Conservation (phyloP, 2,797 vertebrate genomes). For the Gila robusta region DNA sequence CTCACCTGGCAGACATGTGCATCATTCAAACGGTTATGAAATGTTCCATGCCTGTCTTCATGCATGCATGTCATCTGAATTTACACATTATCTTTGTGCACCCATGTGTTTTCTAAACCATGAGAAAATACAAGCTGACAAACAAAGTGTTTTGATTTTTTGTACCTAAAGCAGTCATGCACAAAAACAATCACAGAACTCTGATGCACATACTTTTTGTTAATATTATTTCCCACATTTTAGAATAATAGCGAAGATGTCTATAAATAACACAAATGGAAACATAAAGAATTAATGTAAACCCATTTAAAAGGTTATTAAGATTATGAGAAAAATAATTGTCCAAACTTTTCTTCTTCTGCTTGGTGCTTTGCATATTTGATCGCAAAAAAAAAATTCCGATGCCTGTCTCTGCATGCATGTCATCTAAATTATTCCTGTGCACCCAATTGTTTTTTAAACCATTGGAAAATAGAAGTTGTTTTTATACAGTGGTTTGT, state of each 20-base stretch:
- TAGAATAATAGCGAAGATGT: too few species aligned
- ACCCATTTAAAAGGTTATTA: too few species aligned
- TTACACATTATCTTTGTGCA: not conserved
- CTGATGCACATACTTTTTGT: too few species aligned
- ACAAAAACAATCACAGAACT: too few species aligned
- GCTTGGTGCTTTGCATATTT: too few species aligned
- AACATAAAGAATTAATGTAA: too few species aligned
- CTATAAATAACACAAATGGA: too few species aligned
- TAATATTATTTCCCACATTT: too few species aligned
- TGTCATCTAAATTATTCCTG: constrained; percentile 2
- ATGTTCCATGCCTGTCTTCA: not conserved
- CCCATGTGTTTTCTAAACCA: not conserved
- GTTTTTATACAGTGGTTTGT: not conserved
- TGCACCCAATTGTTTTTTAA: not conserved
- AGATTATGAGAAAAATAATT: too few species aligned
- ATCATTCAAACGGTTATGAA: not conserved
- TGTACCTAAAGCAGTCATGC: too few species aligned
- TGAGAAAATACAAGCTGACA: not conserved
- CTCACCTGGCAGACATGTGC: not conserved
- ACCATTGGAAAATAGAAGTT: not conserved
- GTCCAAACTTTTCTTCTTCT: too few species aligned
- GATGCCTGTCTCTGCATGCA: not conserved
- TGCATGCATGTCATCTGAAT: constrained; percentile 16
- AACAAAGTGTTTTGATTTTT: not conserved
- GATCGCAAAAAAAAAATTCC: not conserved